Conservation (phyloP, 1,140 invertebrate species). For the Luehdorfia chinensis region DNA sequence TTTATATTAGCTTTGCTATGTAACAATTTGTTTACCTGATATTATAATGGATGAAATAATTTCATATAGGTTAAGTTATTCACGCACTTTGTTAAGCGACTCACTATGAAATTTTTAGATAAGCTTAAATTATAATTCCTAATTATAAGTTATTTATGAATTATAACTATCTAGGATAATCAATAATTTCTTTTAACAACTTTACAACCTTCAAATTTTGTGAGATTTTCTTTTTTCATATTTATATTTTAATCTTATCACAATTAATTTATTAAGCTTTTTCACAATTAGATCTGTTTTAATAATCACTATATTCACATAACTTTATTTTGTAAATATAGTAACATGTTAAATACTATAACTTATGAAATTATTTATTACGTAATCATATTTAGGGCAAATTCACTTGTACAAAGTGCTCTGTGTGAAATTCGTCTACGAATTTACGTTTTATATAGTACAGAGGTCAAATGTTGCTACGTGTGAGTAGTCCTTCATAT, state of each 20-base stretch:
- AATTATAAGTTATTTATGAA: slow-evolving; percentile 2
- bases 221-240: slow-evolving; percentile 1
- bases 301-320: background rate
- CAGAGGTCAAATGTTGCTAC: background rate
- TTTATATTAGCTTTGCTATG: too few species aligned
- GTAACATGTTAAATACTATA: slow-evolving; percentile 15
- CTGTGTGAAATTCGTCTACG: background rate
- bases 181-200: slow-evolving; percentile 3
- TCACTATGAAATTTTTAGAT: slow-evolving; percentile 11
- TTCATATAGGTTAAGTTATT: background rate
- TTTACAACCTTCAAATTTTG: background rate
- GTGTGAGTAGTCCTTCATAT: background rate
- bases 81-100: slow-evolving; percentile 9
- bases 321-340: slow-evolving; percentile 25
- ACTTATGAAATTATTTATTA: slow-evolving; percentile 26
- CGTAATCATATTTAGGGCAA: background rate
- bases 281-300: slow-evolving; percentile 4
- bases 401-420: slow-evolving; percentile 9
- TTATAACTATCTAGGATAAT: slow-evolving; percentile 8
- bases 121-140: slow-evolving; percentile 1
- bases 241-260: slow-evolving; percentile 1
- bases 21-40: too few species aligned
- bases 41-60: too few species aligned
- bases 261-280: background rate
- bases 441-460: slow-evolving; percentile 6